phyloP scores from a whole-genome alignment of 35 echinoderm and acorn worm species.

The Ptychodera flava region DNA sequence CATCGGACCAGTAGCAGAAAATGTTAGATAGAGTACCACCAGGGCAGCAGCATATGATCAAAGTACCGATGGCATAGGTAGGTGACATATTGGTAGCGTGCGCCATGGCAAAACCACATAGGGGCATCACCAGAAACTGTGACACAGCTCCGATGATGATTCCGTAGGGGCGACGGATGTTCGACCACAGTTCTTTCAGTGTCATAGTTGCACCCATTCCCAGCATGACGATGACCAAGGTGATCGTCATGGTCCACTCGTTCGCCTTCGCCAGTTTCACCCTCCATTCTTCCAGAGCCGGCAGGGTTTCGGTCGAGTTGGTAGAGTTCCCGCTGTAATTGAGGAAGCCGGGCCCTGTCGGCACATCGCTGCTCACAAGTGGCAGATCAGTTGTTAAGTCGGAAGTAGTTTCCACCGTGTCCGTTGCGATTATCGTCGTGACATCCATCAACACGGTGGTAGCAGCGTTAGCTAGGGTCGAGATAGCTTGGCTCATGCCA shows the following conservation, averaged over 20 bases:
- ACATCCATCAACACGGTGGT: not conserved
- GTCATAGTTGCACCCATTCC: constrained; percentile 6
- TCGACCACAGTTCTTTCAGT: not conserved
- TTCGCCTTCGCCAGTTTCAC: not conserved
- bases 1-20: constrained; percentile 64
- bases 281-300: not conserved
- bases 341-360: too few relatives aligned
- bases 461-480: not conserved
- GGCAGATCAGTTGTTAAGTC: not conserved
- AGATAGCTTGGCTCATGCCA: too few relatives aligned
- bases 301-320: not conserved
- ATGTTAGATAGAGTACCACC: constrained; percentile 76
- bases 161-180: constrained; percentile 49
- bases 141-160: constrained; percentile 55
- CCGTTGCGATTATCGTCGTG: not conserved
- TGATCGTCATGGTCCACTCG: not conserved
- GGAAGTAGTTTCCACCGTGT: not conserved
- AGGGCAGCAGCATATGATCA: constrained; percentile 54
- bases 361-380: too few relatives aligned
- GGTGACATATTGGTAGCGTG: constrained; percentile 40
- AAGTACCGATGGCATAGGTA: constrained; percentile 53
- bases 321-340: not conserved
- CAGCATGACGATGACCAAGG: not conserved
- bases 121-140: constrained; percentile 73
- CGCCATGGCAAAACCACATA: constrained; percentile 59